These are phyloP conservation scores for Mechanitis messenoides DNA, from an alignment of 2,888 invertebrate species.

Conservation along the genomic window DNA sequence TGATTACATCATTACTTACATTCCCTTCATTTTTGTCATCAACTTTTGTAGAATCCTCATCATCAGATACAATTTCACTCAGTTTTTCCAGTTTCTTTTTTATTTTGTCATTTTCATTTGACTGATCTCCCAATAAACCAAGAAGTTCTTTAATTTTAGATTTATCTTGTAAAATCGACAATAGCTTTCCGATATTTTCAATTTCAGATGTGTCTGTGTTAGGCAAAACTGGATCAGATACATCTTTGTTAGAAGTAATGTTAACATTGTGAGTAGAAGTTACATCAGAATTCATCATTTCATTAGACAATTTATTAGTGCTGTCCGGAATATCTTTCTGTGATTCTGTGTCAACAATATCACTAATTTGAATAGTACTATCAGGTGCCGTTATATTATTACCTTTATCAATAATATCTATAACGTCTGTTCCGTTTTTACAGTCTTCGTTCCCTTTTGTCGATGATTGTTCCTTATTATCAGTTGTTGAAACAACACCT, in stretches of 20 bases:
- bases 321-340: conserved; percentile 44
- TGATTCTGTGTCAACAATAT: conserved; percentile 21
- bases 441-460: too few species aligned
- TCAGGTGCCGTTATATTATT: conserved; percentile 49
- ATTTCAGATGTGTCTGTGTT: conserved; percentile 36
- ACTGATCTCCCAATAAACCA: conserved; percentile 55
- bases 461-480: conserved; percentile 21
- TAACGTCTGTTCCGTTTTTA: conserved; percentile 21
- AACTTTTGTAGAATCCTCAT: conserved; percentile 43
- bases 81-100: conserved; percentile 77
- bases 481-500: conserved; percentile 51
- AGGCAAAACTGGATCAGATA: conserved; percentile 30
- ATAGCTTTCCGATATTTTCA: conserved; percentile 51
- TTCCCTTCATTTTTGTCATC: conserved; percentile 9
- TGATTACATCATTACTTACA: conserved; percentile 9
- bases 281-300: conserved; percentile 45
- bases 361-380: conserved; percentile 52
- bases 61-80: conserved; percentile 74
- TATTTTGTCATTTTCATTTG: conserved; percentile 67
- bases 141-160: conserved; percentile 69
- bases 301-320: conserved; percentile 48
- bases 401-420: conserved; percentile 18
- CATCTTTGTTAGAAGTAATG: conserved; percentile 33
- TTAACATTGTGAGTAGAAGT: conserved; percentile 45
- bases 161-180: conserved; percentile 65